These are phyloP conservation scores for Drosophila erecta DNA, from an alignment of 1,140 invertebrate species.

Conservation along the genomic window DNA sequence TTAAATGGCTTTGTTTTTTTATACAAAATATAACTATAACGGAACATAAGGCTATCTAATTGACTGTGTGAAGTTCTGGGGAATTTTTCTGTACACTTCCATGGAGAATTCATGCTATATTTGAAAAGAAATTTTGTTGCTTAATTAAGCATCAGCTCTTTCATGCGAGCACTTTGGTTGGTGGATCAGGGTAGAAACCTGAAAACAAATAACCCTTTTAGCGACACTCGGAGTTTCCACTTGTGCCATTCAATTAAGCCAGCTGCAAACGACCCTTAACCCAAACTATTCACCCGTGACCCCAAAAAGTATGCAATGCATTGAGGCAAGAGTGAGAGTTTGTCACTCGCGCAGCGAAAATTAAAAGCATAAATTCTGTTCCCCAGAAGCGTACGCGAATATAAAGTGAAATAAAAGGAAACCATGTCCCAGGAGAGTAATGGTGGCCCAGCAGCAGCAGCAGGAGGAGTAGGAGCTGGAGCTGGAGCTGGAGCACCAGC, in stretches of 20 bases:
- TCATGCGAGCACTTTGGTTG: not conserved
- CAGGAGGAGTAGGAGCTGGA: not conserved
- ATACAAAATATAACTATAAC: too few relatives aligned
- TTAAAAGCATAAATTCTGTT: slow-evolving; percentile 50
- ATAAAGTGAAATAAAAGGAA: not conserved
- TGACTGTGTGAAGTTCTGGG: not conserved
- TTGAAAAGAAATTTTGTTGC: not conserved
- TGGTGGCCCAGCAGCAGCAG: slow-evolving; percentile 19
- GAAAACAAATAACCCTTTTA: not conserved
- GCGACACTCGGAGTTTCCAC: not conserved
- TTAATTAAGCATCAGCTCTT: slow-evolving; percentile 1
- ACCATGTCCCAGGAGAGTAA: slow-evolving; percentile 47
- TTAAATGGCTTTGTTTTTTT: too few relatives aligned
- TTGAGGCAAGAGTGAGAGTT: slow-evolving; percentile 27
- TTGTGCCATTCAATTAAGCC: slow-evolving; percentile 1
- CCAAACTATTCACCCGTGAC: slow-evolving; percentile 2
- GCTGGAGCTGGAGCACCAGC: slow-evolving; percentile 12
- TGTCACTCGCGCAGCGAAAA: slow-evolving; percentile 8
- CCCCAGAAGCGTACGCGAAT: slow-evolving; percentile 15
- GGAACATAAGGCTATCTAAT: too few relatives aligned
- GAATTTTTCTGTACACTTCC: not conserved
- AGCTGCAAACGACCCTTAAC: not conserved
- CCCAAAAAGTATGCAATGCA: slow-evolving; percentile 33
- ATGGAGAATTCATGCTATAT: not conserved
- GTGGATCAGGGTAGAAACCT: not conserved